These are phyloP conservation scores for Pandion haliaetus DNA, from an alignment of 2,113 vertebrate species.

Conservation along the genomic window DNA sequence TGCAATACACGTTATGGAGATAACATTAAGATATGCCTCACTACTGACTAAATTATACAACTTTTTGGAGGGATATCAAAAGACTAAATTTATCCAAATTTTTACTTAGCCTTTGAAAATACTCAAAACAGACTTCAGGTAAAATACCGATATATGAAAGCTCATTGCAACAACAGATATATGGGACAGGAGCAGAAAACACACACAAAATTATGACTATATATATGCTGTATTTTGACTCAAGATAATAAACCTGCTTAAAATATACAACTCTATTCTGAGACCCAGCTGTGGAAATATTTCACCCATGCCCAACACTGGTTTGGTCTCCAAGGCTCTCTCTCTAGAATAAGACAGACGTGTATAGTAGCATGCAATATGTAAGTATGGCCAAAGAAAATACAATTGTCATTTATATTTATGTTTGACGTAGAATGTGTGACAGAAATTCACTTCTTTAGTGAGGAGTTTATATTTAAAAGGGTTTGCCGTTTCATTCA, in stretches of 20 bases:
- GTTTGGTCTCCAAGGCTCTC: background rate
- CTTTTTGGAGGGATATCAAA: background rate
- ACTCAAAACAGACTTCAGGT: background rate
- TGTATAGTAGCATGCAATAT: background rate
- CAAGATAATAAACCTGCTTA: background rate
- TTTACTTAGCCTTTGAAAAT: background rate
- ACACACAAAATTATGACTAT: background rate
- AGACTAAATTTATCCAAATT: background rate
- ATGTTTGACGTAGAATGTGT: background rate
- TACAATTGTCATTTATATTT: background rate
- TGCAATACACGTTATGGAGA: background rate
- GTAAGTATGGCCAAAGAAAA: background rate
- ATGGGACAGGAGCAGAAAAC: background rate
- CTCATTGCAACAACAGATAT: background rate
- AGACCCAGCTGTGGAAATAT: background rate
- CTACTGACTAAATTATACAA: background rate
- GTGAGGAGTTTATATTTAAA: background rate
- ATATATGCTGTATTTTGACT: background rate
- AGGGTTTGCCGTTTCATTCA: background rate
- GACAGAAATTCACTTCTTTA: background rate
- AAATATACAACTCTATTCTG: background rate
- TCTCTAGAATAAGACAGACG: background rate
- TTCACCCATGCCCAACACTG: background rate
- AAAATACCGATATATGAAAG: conserved; percentile 1
- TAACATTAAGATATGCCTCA: background rate